Base-by-base conservation (phyloP, 2,888 invertebrate genomes). In the Zonitis immaculata region DNA sequence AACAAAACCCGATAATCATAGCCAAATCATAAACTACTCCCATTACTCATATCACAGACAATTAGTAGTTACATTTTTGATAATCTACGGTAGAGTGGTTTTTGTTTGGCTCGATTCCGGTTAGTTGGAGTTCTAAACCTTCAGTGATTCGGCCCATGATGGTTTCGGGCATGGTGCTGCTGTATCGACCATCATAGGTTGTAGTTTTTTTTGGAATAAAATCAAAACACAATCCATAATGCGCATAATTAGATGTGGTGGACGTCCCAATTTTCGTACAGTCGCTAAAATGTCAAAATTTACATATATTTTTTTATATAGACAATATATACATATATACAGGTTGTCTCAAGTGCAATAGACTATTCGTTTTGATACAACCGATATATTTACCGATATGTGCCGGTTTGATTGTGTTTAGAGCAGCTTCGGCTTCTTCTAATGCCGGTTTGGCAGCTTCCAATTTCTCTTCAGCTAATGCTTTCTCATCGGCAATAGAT, bases 201-300 rank as follows among this genome's bases (percentile, higher is more conserved):
- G 89, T 9, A 94, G 68, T 65, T 80, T 83, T 60, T 84, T 84
- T 69, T 89, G 87, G 73, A 94, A 94, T 49, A 93, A 79, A 54
- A 95, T 79, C 45, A 87, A 71, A 1, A 92, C 92, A 60, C 86
- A 87, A 66, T 95, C 95, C 94, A 95, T 93, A 71, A 95, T 94
- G 7, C 93, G 78, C 44, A 90, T 90, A 68, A 94, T 94, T 39
- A 95, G 80, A 75, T 87, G 89, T 1, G 95, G 95, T 1, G 95
- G 94, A 69, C 92, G 93, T 52, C 89, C 92, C 58, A 95, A 76
- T 77, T 93, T 94, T 67, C 93, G 80, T 22, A 95, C 94, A 6
- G 90, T 91, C 0, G 90, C 85, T n/a, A n/a, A n/a, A 67, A 95
- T 95, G 75, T 94, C 93, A 30, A 28, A 32, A 42, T 16, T 26